These are phyloP conservation scores for Cerastis rubricosa DNA, from an alignment of 2,888 invertebrate species.

Conservation along the genomic window DNA sequence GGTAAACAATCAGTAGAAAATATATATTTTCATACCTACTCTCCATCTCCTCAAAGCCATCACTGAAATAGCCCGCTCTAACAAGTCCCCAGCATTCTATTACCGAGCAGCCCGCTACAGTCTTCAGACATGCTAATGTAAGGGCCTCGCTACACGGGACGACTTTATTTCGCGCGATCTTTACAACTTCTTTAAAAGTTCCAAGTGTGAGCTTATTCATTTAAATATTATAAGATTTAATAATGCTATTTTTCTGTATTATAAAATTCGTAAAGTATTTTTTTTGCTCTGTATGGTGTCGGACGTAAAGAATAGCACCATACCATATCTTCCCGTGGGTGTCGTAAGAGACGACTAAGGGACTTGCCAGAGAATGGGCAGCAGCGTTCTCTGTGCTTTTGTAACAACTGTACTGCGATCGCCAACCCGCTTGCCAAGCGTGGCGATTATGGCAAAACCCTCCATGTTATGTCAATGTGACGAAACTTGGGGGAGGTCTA, in stretches of 20 bases:
- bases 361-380: no score
- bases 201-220: background rate
- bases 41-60: background rate
- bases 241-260: slow-evolving; percentile 5
- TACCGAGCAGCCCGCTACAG: background rate
- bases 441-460: no score
- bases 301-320: no score
- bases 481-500: no score
- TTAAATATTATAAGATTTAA: slow-evolving; percentile 7
- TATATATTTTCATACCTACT: background rate
- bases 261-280: background rate
- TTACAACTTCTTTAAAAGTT: slow-evolving; percentile 19
- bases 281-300: no score
- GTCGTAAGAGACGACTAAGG: no score
- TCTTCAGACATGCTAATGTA: slow-evolving; percentile 38
- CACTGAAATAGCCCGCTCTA: background rate
- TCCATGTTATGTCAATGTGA: no score
- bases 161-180: slow-evolving; percentile 29
- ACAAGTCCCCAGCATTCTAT: slow-evolving; percentile 1
- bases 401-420: no score
- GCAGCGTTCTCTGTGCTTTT: no score
- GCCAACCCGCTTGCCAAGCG: no score
- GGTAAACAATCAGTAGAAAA: background rate
- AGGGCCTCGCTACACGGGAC: slow-evolving; percentile 7
- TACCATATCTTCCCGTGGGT: no score